A percentile compares a stretch with the other conserved stretches of the same genome.
These are phyloP conservation scores for Euura lappo DNA, from an alignment of 1,140 invertebrate species.

Conservation along the genomic window DNA sequence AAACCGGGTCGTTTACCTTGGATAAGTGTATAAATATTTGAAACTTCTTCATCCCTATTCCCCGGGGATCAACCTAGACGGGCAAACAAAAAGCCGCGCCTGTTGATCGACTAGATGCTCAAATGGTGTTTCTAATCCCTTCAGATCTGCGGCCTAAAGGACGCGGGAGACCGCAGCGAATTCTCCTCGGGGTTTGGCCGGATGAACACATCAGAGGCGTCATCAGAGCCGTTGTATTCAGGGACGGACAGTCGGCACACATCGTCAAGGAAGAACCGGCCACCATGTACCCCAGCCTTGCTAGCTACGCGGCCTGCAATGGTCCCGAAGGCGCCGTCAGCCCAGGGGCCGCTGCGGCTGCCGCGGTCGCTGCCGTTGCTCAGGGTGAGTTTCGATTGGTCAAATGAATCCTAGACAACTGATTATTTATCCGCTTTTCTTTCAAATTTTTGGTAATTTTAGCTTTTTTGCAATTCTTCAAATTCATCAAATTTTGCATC, in stretches of 20 bases:
- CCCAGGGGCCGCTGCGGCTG: constrained; percentile 69
- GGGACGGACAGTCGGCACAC: constrained; percentile 74
- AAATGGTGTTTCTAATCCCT: constrained; percentile 36
- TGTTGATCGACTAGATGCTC: neutral
- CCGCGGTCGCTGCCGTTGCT: constrained; percentile 75
- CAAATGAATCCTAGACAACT: too few species aligned
- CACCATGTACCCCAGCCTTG: constrained; percentile 56
- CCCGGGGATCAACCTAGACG: too few species aligned
- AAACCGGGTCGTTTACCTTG: too few species aligned
- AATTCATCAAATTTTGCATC: too few species aligned
- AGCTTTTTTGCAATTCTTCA: too few species aligned
- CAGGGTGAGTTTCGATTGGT: constrained; percentile 54
- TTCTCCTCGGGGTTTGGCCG: constrained; percentile 88
- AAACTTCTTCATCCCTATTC: too few species aligned
- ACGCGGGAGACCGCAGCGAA: constrained; percentile 85
- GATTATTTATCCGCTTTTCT: too few species aligned
- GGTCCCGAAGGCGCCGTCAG: constrained; percentile 69
- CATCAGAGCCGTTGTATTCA: constrained; percentile 88
- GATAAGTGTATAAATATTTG: too few species aligned
- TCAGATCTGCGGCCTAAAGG: constrained; percentile 88
- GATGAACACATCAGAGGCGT: constrained; percentile 91
- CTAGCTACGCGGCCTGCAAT: constrained; percentile 66
- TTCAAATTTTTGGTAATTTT: too few species aligned
- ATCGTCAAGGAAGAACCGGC: constrained; percentile 78
- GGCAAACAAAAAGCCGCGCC: too few species aligned